Conservation (phyloP, 2,888 invertebrate species). For the Tetropium fuscum region DNA sequence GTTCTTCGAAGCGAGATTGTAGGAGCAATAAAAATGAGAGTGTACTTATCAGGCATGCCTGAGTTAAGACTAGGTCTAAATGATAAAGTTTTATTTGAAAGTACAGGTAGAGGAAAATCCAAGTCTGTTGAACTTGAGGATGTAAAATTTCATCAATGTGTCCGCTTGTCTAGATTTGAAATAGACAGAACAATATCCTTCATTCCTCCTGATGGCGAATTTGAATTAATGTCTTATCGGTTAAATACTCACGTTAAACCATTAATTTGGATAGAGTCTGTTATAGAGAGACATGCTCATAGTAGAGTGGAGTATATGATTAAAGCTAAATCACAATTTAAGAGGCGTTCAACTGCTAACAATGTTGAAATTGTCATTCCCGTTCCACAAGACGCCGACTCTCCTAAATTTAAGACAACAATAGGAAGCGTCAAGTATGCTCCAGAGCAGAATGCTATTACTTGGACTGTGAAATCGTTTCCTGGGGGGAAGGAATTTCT, state of each 20-base stretch:
- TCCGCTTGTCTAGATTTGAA: constrained; percentile 95
- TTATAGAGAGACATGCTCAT: constrained; percentile 97
- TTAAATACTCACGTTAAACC: constrained; percentile 97
- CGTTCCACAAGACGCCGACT: constrained; percentile 96
- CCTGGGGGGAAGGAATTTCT: constrained; percentile 98
- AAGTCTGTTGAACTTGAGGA: constrained; percentile 98
- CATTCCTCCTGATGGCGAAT: constrained; percentile 99
- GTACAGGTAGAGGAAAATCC: constrained; percentile 96
- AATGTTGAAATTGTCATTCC: constrained; percentile 98
- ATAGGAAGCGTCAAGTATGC: constrained; percentile 98
- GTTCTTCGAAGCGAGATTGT: constrained; percentile 98
- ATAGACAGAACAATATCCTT: constrained; percentile 98
- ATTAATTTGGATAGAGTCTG: constrained; percentile 98
- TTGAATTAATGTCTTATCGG: constrained; percentile 98
- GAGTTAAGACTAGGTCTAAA: constrained; percentile 96
- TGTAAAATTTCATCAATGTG: constrained; percentile 99
- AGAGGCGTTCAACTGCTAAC: constrained; percentile 96
- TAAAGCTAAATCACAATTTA: constrained; percentile 98
- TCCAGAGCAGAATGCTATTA: constrained; percentile 95
- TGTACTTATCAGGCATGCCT: constrained; percentile 98
- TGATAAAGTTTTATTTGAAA: constrained; percentile 98
- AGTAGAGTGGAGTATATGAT: constrained; percentile 99
- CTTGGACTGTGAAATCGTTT: constrained; percentile 98
- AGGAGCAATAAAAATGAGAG: constrained; percentile 98
- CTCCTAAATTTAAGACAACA: constrained; percentile 98